These are phyloP conservation scores for Pseudorectes ferrugineus DNA, from an alignment of 2,113 vertebrate genomes.

Conservation along the genomic window DNA sequence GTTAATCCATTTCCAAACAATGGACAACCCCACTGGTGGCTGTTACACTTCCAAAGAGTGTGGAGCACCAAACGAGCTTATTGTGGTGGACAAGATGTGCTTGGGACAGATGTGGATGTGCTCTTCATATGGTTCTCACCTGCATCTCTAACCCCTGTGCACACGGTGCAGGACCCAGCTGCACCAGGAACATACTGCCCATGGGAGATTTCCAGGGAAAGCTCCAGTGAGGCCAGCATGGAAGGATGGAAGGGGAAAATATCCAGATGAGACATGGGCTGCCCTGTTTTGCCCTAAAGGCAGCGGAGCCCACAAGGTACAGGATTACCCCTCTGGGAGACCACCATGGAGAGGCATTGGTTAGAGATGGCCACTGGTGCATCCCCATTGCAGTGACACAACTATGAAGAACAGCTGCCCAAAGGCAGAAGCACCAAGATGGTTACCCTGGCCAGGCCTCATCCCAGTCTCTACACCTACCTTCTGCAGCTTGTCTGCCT, in stretches of 20 bases:
- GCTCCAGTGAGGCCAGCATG: not conserved
- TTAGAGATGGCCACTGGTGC: not conserved
- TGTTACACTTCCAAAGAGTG: not conserved
- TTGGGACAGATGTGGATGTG: fast-evolving
- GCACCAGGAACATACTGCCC: not conserved
- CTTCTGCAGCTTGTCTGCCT: slow-evolving; percentile 82
- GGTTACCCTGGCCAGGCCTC: not conserved
- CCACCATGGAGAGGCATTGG: not conserved
- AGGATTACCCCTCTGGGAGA: not conserved
- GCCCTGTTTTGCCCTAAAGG: not conserved
- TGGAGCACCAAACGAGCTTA: fast-evolving
- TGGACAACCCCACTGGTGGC: fast-evolving
- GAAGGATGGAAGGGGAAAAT: not conserved
- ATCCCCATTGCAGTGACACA: not conserved
- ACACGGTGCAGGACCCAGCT: not conserved
- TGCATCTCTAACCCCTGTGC: not conserved
- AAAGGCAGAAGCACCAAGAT: not conserved
- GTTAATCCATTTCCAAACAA: not conserved
- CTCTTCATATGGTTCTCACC: not conserved
- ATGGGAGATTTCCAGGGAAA: not conserved
- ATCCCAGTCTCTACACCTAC: slow-evolving; percentile 42
- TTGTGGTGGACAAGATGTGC: not conserved
- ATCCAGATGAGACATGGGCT: not conserved
- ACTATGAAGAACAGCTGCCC: not conserved
- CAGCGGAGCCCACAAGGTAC: not conserved